Conservation (phyloP, 2,797 vertebrate genomes). For the Enteromius unitaeniatus region DNA sequence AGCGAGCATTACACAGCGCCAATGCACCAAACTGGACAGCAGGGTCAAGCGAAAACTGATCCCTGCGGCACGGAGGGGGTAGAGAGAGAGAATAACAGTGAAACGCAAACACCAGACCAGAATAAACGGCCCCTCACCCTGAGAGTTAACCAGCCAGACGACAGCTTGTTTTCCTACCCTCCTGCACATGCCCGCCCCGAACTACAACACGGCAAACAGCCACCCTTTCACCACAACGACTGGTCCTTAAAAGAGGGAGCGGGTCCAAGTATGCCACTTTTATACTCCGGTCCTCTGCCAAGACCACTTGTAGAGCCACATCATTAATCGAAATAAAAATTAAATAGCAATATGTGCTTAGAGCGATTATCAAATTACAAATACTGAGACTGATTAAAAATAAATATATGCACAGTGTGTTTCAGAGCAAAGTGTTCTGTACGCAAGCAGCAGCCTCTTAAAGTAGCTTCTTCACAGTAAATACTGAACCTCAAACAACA, state of each 20-base stretch:
- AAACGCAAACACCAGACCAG: constrained; percentile 63
- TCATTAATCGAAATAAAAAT: neutral
- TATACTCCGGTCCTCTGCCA: constrained; percentile 69
- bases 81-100: constrained; percentile 37
- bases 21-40: constrained; percentile 52
- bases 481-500: neutral
- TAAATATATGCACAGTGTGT: neutral
- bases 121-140: constrained; percentile 45
- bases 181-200: constrained; percentile 44
- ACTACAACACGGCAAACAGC: constrained; percentile 67
- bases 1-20: constrained; percentile 32
- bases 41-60: constrained; percentile 44
- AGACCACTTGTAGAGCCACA: constrained; percentile 68
- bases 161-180: constrained; percentile 59
- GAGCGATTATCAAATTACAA: constrained; percentile 54
- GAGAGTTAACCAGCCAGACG: constrained; percentile 57
- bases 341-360: constrained; percentile 38
- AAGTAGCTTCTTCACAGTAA: neutral
- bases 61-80: constrained; percentile 18
- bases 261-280: constrained; percentile 13
- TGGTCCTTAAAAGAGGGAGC: constrained; percentile 70
- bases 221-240: constrained; percentile 75
- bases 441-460: neutral
- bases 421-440: neutral
- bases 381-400: constrained; percentile 1